Conservation (phyloP, 2,888 invertebrate species). For the Dasysyrphus tricinctus region DNA sequence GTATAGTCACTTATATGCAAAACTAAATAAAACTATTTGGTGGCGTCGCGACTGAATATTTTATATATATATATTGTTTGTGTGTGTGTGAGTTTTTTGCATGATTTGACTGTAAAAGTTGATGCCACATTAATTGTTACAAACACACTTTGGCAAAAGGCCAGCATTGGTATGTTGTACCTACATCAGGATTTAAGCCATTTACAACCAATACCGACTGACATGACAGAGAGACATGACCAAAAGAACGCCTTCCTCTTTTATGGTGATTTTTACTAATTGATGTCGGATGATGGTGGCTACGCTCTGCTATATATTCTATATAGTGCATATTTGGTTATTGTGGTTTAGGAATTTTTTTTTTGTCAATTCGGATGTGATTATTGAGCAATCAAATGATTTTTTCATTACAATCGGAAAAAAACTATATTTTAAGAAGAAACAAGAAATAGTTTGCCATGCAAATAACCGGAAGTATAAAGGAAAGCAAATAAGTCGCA, state of each 20-base stretch:
- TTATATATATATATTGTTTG: neutral
- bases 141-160: slow-evolving; percentile 61
- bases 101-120: slow-evolving; percentile 18
- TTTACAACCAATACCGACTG: slow-evolving; percentile 15
- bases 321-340: too few relatives aligned
- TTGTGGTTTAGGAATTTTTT: too few relatives aligned
- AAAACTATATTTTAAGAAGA: neutral
- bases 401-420: neutral
- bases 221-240: neutral
- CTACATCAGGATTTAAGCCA: slow-evolving; percentile 31
- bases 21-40: slow-evolving; percentile 22
- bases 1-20: slow-evolving; percentile 31
- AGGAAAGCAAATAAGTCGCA: neutral
- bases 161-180: slow-evolving; percentile 47
- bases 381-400: too few relatives aligned
- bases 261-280: slow-evolving; percentile 55
- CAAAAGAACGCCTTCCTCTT: slow-evolving; percentile 35
- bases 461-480: neutral
- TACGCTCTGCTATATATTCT: too few relatives aligned
- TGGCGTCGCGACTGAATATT: slow-evolving; percentile 7
- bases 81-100: slow-evolving; percentile 3
- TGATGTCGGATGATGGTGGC: slow-evolving; percentile 38
- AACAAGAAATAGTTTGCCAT: neutral
- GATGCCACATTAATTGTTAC: slow-evolving; percentile 64
- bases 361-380: too few relatives aligned